Percentiles rank a stretch among this genome's conserved stretches.
phyloP scores from a whole-genome alignment of 2,113 vertebrate species.

The Chlamydotis undulata region DNA sequence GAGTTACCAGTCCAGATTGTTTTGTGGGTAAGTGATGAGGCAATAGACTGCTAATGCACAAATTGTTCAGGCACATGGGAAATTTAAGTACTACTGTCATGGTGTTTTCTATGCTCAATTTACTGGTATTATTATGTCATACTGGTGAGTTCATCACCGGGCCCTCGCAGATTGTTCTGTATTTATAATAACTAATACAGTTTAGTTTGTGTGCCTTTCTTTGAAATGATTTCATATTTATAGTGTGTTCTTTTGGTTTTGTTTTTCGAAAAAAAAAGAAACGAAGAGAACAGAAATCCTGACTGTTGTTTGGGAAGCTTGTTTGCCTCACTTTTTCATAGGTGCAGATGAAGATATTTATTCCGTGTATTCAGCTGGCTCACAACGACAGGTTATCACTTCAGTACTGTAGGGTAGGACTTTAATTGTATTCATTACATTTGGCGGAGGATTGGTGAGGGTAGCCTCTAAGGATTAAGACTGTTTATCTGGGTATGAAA shows the following conservation, averaged over 20 bases:
- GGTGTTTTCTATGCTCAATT: constrained; percentile 19
- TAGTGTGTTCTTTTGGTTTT: not conserved
- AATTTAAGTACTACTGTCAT: constrained; percentile 23
- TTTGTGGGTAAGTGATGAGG: constrained; percentile 21
- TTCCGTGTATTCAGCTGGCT: not conserved
- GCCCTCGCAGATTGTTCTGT: not conserved
- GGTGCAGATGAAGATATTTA: constrained; percentile 11
- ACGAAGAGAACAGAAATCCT: not conserved
- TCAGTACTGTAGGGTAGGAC: constrained; percentile 7
- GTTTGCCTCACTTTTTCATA: not conserved
- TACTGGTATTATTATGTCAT: constrained; percentile 31
- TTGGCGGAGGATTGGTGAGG: constrained; percentile 16
- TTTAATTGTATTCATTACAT: constrained; percentile 68
- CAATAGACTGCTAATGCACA: constrained; percentile 53
- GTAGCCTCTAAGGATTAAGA: constrained; percentile 58
- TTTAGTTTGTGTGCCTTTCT: not conserved
- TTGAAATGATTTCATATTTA: not conserved
- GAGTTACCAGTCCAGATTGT: not conserved
- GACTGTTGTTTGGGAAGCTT: not conserved
- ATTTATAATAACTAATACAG: not conserved
- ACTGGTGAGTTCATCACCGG: constrained; percentile 20
- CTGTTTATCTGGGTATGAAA: constrained; percentile 58
- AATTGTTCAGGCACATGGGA: constrained; percentile 23
- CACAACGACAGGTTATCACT: constrained; percentile 12
- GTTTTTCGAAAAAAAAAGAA: not conserved